phyloP scores from a whole-genome alignment of 2,797 vertebrate genomes.

The Hippopotamyrus pictus region DNA sequence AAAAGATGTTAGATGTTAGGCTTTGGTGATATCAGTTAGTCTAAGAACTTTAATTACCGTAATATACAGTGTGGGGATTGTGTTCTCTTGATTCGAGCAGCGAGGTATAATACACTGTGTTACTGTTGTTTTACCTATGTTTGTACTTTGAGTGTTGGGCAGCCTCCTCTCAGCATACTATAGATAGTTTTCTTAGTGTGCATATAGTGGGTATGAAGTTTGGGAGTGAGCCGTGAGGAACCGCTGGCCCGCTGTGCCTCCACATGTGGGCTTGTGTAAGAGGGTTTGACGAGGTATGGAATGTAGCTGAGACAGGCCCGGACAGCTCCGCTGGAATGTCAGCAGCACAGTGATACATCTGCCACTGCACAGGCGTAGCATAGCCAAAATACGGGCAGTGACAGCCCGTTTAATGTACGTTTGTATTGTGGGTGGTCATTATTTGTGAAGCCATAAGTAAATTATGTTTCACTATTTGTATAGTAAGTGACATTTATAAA shows the following conservation, averaged over 20 bases:
- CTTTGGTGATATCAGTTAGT: neutral
- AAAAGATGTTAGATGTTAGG: neutral
- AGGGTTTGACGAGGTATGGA: conserved; percentile 44
- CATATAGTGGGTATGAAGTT: neutral
- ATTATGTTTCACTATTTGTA: neutral
- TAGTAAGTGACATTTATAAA: neutral
- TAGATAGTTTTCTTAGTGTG: neutral
- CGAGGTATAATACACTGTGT: neutral
- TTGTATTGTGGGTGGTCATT: neutral
- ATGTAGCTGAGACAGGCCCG: neutral
- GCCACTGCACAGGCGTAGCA: neutral
- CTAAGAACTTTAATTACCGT: neutral
- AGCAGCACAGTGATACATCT: neutral
- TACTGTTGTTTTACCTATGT: neutral
- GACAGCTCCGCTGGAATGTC: neutral
- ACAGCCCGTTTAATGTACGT: neutral
- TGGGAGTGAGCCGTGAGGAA: neutral
- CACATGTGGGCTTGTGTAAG: neutral
- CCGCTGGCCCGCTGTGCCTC: neutral
- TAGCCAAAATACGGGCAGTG: neutral
- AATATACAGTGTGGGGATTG: neutral
- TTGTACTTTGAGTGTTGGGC: neutral
- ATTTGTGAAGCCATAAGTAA: too few species aligned
- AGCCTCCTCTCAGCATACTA: neutral
- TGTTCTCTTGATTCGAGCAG: neutral